Percentiles rank a stretch among this genome's conserved stretches.
These are phyloP conservation scores for Alcis repandata DNA, from an alignment of 2,888 invertebrate genomes.

Conservation along the genomic window DNA sequence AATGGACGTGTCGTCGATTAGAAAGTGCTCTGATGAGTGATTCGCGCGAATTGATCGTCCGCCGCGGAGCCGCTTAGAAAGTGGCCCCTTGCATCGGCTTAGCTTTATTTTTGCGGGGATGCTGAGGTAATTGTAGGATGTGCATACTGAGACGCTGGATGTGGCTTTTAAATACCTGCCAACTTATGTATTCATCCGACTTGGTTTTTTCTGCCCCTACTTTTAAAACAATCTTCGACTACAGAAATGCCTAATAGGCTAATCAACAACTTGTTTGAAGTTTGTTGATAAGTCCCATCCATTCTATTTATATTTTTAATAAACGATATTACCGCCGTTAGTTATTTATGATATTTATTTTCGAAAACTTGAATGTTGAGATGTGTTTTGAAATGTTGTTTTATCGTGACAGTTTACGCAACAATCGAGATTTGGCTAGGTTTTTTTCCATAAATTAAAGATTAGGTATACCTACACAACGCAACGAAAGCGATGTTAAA, in stretches of 20 bases:
- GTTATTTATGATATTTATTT: not conserved
- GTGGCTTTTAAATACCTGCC: constrained; percentile 18
- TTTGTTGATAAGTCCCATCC: not conserved
- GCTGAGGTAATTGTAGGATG: constrained; percentile 73
- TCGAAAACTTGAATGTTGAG: not conserved
- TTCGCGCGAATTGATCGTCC: constrained; percentile 81
- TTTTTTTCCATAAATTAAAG: not conserved
- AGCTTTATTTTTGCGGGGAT: constrained; percentile 74
- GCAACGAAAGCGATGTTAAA: too few species aligned
- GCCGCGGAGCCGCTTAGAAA: constrained; percentile 80
- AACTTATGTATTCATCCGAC: not conserved
- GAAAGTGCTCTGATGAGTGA: constrained; percentile 85
- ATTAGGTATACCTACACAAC: not conserved
- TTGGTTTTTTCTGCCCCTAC: too few species aligned
- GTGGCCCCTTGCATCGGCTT: constrained; percentile 69
- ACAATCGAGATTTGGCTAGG: not conserved
- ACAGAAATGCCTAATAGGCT: not conserved
- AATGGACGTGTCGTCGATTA: constrained; percentile 74
- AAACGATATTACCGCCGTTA: not conserved
- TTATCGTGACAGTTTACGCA: not conserved
- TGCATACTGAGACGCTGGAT: constrained; percentile 36
- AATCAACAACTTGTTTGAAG: not conserved
- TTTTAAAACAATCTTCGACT: not conserved
- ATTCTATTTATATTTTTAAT: not conserved
- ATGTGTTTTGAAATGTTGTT: not conserved